Evolutionary conservation across 1,140 invertebrate species (phyloP).

Genomic region (Venturia canescens): DNA sequence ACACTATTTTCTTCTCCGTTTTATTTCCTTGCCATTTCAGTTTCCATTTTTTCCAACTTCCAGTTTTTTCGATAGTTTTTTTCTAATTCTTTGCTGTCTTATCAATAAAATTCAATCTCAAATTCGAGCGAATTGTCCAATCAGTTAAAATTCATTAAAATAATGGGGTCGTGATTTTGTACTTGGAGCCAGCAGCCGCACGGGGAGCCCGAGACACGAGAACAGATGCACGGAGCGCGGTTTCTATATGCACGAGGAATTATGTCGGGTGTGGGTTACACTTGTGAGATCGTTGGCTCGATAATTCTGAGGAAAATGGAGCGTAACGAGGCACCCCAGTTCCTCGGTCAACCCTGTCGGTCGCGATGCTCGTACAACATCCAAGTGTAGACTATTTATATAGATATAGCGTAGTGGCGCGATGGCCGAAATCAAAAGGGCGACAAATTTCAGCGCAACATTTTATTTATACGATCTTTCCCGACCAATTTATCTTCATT

Average conservation of each 20-base stretch:
- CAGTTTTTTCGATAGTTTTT: background rate
- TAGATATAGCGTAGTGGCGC: background rate
- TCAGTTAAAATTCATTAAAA: background rate
- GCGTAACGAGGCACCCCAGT: constrained; percentile 42
- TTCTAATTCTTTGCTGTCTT: background rate
- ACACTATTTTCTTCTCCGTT: no score
- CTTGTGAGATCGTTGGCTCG: constrained; percentile 30
- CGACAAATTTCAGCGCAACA: background rate
- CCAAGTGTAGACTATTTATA: background rate
- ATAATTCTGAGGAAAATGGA: constrained; percentile 37
- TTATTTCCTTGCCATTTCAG: no score
- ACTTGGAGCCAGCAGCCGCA: background rate
- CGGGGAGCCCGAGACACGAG: background rate
- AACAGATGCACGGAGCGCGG: background rate
- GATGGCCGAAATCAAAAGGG: background rate
- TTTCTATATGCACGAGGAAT: background rate
- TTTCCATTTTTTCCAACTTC: no score
- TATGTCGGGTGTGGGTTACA: background rate
- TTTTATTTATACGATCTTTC: no score
- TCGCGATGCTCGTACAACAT: constrained; percentile 3
- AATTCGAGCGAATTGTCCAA: background rate
- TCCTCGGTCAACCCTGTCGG: constrained; percentile 43
- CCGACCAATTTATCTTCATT: no score
- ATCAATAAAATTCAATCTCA: background rate
- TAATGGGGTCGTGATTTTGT: background rate